Conservation (phyloP, 92 coral and sea anemone species). For the Hydrozoanthus gracilis region DNA sequence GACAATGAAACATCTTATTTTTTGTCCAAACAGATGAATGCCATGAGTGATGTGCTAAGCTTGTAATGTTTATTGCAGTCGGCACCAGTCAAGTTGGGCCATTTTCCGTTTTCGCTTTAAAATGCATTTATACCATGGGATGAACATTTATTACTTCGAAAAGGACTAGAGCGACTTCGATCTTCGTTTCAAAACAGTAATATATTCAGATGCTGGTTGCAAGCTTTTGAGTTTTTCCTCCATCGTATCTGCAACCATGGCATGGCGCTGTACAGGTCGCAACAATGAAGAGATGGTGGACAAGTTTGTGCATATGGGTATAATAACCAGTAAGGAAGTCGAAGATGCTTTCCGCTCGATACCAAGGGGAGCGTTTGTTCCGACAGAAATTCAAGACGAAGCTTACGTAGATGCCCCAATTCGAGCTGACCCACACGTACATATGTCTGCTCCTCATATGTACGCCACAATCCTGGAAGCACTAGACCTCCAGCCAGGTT, state of each 20-base stretch:
- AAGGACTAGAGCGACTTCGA: conserved; percentile 19
- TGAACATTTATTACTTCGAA: not conserved
- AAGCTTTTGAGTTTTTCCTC: not conserved
- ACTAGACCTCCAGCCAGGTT: conserved; percentile 91
- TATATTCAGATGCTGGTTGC: conserved; percentile 36
- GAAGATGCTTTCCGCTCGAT: conserved; percentile 92
- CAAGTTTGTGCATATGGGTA: conserved; percentile 84
- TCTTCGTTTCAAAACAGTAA: not conserved
- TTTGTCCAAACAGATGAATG: conserved; percentile 4
- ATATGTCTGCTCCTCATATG: conserved; percentile 99
- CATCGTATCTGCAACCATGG: conserved; percentile 51
- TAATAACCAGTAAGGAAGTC: conserved; percentile 82
- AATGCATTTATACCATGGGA: not conserved
- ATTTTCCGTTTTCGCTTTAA: not conserved
- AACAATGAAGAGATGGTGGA: conserved; percentile 98
- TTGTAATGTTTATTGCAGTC: not conserved
- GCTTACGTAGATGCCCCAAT: conserved; percentile 93
- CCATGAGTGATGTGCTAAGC: not conserved
- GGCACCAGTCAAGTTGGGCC: not conserved
- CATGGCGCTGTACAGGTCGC: conserved; percentile 94
- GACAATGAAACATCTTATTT: not conserved
- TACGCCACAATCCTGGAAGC: conserved; percentile 98
- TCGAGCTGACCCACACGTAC: conserved; percentile 93
- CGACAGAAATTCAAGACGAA: conserved; percentile 85
- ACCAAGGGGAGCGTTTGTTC: conserved; percentile 95